phyloP scores from a whole-genome alignment of 1,140 invertebrate genomes.

The Drosophila lowei region DNA sequence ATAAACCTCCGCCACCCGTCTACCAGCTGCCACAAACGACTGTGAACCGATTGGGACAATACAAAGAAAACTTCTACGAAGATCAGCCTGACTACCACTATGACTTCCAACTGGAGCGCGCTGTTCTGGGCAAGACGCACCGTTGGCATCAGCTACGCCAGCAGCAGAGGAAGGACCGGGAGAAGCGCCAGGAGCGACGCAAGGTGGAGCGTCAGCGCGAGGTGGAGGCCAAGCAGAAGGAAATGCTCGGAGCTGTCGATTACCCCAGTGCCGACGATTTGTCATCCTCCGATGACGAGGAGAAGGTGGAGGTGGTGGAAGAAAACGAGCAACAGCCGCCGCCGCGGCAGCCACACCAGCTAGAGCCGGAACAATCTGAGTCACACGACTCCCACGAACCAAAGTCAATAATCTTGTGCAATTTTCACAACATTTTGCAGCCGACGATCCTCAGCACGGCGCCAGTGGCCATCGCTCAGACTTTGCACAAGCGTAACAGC shows the following conservation, averaged over 20 bases:
- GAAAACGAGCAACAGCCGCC: background rate
- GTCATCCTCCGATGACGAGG: conserved; percentile 60
- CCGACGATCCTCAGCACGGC: conserved; percentile 64
- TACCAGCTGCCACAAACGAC: conserved; percentile 78
- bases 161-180: conserved; percentile 85
- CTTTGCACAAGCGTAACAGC: conserved; percentile 61
- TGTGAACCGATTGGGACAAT: conserved; percentile 87
- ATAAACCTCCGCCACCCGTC: conserved; percentile 87
- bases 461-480: conserved; percentile 34
- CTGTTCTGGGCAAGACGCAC: conserved; percentile 87
- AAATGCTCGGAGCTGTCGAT: conserved; percentile 85
- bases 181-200: conserved; percentile 85
- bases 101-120: conserved; percentile 89
- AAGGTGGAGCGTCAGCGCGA: conserved; percentile 84
- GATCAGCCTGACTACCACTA: conserved; percentile 85
- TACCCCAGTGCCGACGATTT: conserved; percentile 84
- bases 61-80: conserved; percentile 85
- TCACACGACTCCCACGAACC: conserved; percentile 59
- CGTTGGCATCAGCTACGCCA: conserved; percentile 87
- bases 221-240: conserved; percentile 85
- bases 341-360: conserved; percentile 1
- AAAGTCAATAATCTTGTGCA: conserved; percentile 84
- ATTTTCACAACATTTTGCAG: conserved; percentile 76
- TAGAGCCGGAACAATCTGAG: conserved; percentile 22
- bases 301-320: conserved; percentile 15